Evolutionary conservation across 2,888 invertebrate species (phyloP), one percentile per base, ranked within the genome.

Genomic region (Ichneumon xanthorius): DNA sequence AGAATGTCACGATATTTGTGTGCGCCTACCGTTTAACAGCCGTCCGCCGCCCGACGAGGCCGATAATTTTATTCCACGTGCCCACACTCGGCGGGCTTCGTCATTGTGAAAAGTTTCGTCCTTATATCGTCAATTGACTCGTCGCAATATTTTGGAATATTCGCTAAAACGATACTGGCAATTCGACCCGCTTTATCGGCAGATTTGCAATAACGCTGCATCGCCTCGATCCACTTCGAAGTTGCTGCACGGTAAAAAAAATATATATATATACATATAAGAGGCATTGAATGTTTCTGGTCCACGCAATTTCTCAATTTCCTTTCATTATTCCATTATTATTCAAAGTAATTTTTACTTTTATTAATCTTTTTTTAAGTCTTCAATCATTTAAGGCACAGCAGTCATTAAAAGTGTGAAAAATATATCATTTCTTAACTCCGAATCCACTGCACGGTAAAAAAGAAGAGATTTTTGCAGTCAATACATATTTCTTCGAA

Each of bases 1-100:
- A 30, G 63, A 80, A 85, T 80, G 68, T 76, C 82, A 22, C 68
- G 65, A 82, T 55, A 65, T 65, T 68, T 71, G 70, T 65, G 48
- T 30, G 40, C 22, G 67, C 61, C 75, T 73, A 30, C 70, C 79
- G 61, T 63, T 72, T 61, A 63, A 77, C 65, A 55, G 22, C 50
- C 26, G 37, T 33, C 40, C 53, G n/a, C 58, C 11, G 16, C 58
- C 22, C 84, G 71, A 48, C 61, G 53, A 30, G 58, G n/a, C 7
- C 78, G 58, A 68, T 70, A 45, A 37, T 68, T 77, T 58, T 58
- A 58, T 70, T 58, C 19, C 19, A 3, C 33, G 53, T 37, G 67
- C 30, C n/a, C 26, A 33, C 19, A 14, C n/a, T 22, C 26, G 7
- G 55, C 40, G 16, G 40, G 40, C 11, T 26, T 11, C n/a, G 55